phyloP scores from a whole-genome alignment of 2,113 vertebrate species.

The Tachysurus vachellii region DNA sequence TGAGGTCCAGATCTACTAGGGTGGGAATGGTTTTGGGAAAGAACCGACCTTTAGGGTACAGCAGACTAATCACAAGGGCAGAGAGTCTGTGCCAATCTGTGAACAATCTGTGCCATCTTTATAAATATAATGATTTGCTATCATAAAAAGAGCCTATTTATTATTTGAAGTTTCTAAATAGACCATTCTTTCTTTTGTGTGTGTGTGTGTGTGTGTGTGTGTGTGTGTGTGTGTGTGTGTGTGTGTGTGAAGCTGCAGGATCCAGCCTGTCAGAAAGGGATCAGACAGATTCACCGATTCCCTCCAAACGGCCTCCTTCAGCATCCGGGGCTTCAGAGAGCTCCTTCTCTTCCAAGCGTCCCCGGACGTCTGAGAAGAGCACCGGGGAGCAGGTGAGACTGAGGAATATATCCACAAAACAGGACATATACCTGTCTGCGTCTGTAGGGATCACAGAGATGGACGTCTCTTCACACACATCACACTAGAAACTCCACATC shows the following conservation, averaged over 20 bases:
- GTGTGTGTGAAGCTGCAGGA: conserved; percentile 68
- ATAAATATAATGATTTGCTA: conserved; percentile 44
- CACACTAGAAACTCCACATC: background rate
- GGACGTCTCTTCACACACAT: background rate
- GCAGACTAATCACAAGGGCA: background rate
- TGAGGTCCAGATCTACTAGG: background rate
- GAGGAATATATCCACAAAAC: background rate
- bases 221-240: conserved; percentile 24
- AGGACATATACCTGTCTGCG: background rate
- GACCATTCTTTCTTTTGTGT: background rate
- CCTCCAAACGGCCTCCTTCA: conserved; percentile 84
- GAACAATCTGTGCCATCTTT: conserved; percentile 23
- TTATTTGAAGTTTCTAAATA: background rate
- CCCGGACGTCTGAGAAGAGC: conserved; percentile 86
- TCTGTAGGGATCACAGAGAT: background rate
- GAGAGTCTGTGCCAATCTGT: background rate
- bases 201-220: conserved; percentile 42
- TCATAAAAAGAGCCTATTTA: background rate
- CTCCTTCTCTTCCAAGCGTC: conserved; percentile 85
- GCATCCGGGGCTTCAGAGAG: conserved; percentile 81
- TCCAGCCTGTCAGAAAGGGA: conserved; percentile 85
- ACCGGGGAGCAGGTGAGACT: conserved; percentile 88
- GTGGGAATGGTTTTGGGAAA: background rate
- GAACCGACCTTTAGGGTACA: background rate
- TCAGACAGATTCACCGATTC: conserved; percentile 80